Evolutionary conservation across 1,140 invertebrate genomes (phyloP).

Genomic region (Cepaea nemoralis): DNA sequence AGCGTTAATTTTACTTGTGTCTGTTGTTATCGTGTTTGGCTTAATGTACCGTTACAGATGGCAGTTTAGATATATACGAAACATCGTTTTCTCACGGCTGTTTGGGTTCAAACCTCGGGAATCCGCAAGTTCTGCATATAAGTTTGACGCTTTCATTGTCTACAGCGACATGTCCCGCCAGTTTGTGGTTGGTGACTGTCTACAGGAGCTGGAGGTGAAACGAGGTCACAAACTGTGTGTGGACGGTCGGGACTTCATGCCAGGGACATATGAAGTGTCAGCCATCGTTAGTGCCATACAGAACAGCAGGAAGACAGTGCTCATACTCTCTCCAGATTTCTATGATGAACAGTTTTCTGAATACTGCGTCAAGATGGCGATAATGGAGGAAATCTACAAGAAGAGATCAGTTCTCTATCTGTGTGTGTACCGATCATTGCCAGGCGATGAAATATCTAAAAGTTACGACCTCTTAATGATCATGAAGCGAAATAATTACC

Average conservation of each 20-base stretch:
- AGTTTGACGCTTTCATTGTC: constrained; percentile 48
- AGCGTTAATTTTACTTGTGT: background rate
- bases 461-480: background rate
- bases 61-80: background rate
- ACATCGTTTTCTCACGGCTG: background rate
- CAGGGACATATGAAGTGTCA: constrained; percentile 73
- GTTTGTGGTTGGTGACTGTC: constrained; percentile 42
- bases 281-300: constrained; percentile 76
- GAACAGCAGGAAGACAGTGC: constrained; percentile 76
- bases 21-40: background rate
- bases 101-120: background rate
- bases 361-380: constrained; percentile 15
- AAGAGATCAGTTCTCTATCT: background rate
- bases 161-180: constrained; percentile 37
- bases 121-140: background rate
- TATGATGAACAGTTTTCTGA: background rate
- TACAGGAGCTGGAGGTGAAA: constrained; percentile 43
- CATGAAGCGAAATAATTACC: background rate
- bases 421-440: background rate
- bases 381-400: background rate
- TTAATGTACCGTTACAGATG: background rate
- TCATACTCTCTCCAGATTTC: constrained; percentile 73
- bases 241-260: constrained; percentile 53
- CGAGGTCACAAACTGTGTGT: constrained; percentile 44
- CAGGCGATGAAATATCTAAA: background rate